Base-by-base conservation (phyloP, 37 sponge, comb jelly and placozoan genomes). In the Ianthella basta region DNA sequence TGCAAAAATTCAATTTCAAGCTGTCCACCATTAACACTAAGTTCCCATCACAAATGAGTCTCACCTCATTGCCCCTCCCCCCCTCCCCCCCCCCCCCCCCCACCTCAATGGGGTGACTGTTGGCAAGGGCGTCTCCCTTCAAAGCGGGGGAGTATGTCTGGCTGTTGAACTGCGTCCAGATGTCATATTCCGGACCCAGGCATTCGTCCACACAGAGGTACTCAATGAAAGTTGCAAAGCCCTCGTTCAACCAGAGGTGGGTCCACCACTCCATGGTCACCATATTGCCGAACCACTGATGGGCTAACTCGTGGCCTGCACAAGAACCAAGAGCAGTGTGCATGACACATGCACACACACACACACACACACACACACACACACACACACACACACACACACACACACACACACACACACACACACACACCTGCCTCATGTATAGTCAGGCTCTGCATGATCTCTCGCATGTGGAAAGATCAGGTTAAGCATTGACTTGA, bases 211-310 rank as follows among this genome's bases (percentile, higher is more conserved):
- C 94, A 92, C 90, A 92, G 87, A 88, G 87, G 82, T 90, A 98
- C 85, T 98, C 98, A n/a, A 98, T 91, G 89, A 91, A 98, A 55
- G 96, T 82, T 56, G 98, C 98, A 86, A 98, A 98, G 0, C 98
- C 98, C 56, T 98, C 98, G 80, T 98, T 98, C 33, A 98, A 91
- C 98, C 98, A 98, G 38, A 95, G 87, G 59, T 98, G 96, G 15
- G 96, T 97, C 98, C 98, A 97, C 98, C 98, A 98, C 77, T 95
- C 93, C 98, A 98, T 98, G 83, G 94, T 95, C 53, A 98, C 95
- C 74, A 98, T 84, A 82, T 98, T 98, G 15, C 98, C 98, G 87
- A 98, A 98, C 96, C 98, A 95, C 85, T 94, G 94, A 78, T 95
- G 98, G 39, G 98, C 98, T 60, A 98, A 87, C 65, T 98, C 98